Evolutionary conservation across 2,113 vertebrate genomes (phyloP).

Genomic region (Albula glossodonta): DNA sequence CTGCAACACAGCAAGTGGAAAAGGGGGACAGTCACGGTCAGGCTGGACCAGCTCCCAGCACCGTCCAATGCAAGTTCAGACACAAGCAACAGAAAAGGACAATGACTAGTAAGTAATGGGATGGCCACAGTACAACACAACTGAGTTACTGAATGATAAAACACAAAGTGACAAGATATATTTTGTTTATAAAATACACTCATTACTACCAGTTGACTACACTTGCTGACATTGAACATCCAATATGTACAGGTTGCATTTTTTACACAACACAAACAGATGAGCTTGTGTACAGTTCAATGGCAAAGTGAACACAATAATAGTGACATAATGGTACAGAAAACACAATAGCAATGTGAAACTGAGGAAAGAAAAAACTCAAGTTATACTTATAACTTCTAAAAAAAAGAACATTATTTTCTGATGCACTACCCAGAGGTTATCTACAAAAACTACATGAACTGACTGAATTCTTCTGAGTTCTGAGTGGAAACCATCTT

Average conservation of each 20-base stretch:
- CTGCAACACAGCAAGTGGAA: constrained; percentile 57
- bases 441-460: constrained; percentile 9
- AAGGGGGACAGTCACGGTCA: neutral
- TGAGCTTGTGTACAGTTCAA: neutral
- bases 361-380: constrained; percentile 2
- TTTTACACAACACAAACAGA: neutral
- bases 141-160: neutral
- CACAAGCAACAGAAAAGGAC: neutral
- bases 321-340: constrained; percentile 17
- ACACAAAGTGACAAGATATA: neutral
- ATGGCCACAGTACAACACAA: constrained; percentile 33
- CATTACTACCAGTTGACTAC: neutral
- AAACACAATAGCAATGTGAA: neutral
- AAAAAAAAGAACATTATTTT: neutral
- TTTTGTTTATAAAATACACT: neutral
- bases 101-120: neutral
- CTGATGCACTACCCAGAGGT: neutral
- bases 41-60: neutral
- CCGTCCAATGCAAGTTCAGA: neutral
- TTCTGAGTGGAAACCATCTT: constrained; percentile 62
- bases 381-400: constrained; percentile 5
- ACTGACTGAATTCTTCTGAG: constrained; percentile 53
- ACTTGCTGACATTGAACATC: neutral
- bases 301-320: constrained; percentile 26
- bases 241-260: neutral